phyloP scores from a whole-genome alignment of 2,113 vertebrate species.

The Nothocercus nigrocapillus region DNA sequence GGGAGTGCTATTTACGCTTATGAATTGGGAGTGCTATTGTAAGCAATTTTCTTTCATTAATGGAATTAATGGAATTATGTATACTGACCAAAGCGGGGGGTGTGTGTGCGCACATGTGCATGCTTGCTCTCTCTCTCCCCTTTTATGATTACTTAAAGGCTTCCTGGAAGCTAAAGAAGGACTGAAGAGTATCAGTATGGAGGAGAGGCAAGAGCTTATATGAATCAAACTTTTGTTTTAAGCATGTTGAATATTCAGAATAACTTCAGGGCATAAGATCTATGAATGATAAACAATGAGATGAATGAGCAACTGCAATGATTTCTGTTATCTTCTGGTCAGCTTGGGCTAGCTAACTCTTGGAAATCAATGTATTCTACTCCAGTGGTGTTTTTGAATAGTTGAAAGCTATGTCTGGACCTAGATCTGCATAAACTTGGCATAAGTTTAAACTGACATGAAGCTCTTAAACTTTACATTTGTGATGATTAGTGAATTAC shows the following conservation, averaged over 20 bases:
- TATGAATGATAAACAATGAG: background rate
- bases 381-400: background rate
- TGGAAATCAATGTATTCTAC: background rate
- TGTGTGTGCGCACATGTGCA: no score
- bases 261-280: background rate
- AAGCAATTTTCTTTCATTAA: background rate
- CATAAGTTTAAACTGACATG: background rate
- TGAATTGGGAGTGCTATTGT: background rate
- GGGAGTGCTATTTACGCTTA: background rate
- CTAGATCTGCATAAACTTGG: background rate
- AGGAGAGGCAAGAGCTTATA: background rate
- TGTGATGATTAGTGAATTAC: background rate
- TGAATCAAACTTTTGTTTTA: background rate
- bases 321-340: background rate
- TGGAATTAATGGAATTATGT: background rate
- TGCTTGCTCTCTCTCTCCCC: no score
- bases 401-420: background rate
- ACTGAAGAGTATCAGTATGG: background rate
- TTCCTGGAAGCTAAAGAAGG: background rate
- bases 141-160: background rate
- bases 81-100: no score
- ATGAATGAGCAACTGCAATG: background rate
- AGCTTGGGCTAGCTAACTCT: background rate
- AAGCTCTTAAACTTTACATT: background rate
- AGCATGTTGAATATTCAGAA: background rate